phyloP scores from a whole-genome alignment of 2,888 invertebrate species.

The Agrilus cyanescens region DNA sequence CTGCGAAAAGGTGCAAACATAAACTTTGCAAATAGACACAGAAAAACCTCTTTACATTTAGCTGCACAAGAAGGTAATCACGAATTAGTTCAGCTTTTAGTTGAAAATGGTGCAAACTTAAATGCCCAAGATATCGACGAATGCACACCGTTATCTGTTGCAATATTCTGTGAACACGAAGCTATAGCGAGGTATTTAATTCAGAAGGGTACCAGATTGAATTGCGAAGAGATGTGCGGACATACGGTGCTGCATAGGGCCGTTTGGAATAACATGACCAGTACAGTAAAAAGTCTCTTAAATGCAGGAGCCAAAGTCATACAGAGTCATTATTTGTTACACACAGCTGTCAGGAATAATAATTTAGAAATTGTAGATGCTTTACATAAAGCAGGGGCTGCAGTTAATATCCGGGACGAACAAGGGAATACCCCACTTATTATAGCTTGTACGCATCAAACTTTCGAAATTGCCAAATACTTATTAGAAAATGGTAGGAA shows the following conservation, averaged over 20 bases:
- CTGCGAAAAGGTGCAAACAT: constrained; percentile 48
- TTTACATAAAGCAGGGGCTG: constrained; percentile 44
- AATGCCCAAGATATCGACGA: constrained; percentile 35
- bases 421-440: constrained; percentile 59
- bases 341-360: constrained; percentile 52
- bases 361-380: constrained; percentile 46
- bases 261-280: constrained; percentile 50
- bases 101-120: constrained; percentile 30
- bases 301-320: constrained; percentile 55
- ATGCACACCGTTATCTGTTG: constrained; percentile 37
- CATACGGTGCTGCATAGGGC: constrained; percentile 61
- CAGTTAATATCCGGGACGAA: constrained; percentile 51
- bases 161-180: constrained; percentile 32
- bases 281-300: constrained; percentile 47
- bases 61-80: constrained; percentile 24
- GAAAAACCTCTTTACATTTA: constrained; percentile 32
- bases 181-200: constrained; percentile 39
- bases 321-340: constrained; percentile 57
- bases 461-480: constrained; percentile 38
- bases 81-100: constrained; percentile 24
- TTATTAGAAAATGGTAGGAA: constrained; percentile 43
- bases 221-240: constrained; percentile 58
- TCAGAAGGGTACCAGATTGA: constrained; percentile 48
- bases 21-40: constrained; percentile 35
- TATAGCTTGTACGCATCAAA: constrained; percentile 37